A percentile compares a stretch with the other conserved stretches of the same genome.
Evolutionary conservation across 1,140 invertebrate species (phyloP).

Genomic region (Ctenoplectra terminalis): DNA sequence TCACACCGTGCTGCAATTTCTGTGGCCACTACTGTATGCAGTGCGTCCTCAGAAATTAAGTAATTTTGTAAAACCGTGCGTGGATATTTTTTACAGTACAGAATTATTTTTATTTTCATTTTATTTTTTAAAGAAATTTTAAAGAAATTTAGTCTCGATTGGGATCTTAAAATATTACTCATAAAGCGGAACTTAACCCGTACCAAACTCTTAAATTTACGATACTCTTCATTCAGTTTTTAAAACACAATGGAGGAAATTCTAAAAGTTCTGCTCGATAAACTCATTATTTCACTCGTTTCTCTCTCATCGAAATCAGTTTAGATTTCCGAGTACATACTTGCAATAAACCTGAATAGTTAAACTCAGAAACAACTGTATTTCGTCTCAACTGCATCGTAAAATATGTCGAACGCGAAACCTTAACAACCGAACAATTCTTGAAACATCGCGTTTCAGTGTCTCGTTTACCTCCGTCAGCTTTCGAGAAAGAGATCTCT

Average conservation of each 20-base stretch:
- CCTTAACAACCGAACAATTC: neutral
- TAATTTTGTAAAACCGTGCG: too few relatives aligned
- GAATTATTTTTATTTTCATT: too few relatives aligned
- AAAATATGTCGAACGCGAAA: neutral
- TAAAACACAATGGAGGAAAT: neutral
- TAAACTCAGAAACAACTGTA: neutral
- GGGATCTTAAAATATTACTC: too few relatives aligned
- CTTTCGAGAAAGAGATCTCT: neutral
- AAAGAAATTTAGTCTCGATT: too few relatives aligned
- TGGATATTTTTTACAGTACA: too few relatives aligned
- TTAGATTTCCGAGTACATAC: neutral
- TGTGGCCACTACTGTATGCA: too few relatives aligned
- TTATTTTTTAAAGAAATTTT: too few relatives aligned
- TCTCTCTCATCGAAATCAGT: neutral
- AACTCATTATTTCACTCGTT: neutral
- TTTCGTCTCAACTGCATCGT: neutral
- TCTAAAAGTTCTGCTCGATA: neutral
- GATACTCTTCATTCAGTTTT: too few relatives aligned
- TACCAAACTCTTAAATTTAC: too few relatives aligned
- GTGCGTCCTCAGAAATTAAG: too few relatives aligned
- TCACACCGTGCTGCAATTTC: too few relatives aligned
- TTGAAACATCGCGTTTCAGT: neutral
- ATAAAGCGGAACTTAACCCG: too few relatives aligned
- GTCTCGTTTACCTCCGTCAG: neutral
- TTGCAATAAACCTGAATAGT: neutral